phyloP scores from a whole-genome alignment of 2,888 invertebrate genomes.

The Drosophila neotestacea region DNA sequence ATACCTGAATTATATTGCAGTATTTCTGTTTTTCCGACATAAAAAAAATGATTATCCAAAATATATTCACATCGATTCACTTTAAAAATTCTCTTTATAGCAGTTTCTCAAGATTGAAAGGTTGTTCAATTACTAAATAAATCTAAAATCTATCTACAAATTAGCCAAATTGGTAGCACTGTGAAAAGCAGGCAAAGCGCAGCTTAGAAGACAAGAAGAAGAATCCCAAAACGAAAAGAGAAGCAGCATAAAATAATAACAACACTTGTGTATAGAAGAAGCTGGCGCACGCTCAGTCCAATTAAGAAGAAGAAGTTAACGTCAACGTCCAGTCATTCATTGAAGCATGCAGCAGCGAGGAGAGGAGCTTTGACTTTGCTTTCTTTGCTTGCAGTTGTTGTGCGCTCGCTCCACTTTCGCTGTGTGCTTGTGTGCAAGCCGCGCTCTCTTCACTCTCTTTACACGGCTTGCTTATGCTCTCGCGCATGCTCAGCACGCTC shows the following conservation, averaged over 20 bases:
- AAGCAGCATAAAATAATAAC: constrained; percentile 43
- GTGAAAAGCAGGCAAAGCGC: constrained; percentile 29
- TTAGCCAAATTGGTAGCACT: too few species aligned
- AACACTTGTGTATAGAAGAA: constrained; percentile 61
- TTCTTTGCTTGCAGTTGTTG: constrained; percentile 41
- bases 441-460: constrained; percentile 9
- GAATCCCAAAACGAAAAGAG: constrained; percentile 37
- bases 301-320: constrained; percentile 57
- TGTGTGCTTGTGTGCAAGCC: constrained; percentile 47
- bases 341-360: constrained; percentile 54
- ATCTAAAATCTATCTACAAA: too few species aligned
- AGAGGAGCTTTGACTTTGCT: constrained; percentile 32
- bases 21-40: too few species aligned
- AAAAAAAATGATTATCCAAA: too few species aligned
- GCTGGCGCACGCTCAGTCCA: constrained; percentile 71
- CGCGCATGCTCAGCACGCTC: constrained; percentile 58
- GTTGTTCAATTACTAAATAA: too few species aligned
- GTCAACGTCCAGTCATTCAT: constrained; percentile 56
- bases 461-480: constrained; percentile 7
- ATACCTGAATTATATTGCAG: too few species aligned
- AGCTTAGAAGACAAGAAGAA: constrained; percentile 46
- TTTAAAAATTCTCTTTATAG: too few species aligned
- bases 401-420: constrained; percentile 57
- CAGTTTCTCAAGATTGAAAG: too few species aligned
- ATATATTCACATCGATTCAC: too few species aligned